Conservation (phyloP, 2,888 invertebrate species). For the Emmelina monodactyla region DNA sequence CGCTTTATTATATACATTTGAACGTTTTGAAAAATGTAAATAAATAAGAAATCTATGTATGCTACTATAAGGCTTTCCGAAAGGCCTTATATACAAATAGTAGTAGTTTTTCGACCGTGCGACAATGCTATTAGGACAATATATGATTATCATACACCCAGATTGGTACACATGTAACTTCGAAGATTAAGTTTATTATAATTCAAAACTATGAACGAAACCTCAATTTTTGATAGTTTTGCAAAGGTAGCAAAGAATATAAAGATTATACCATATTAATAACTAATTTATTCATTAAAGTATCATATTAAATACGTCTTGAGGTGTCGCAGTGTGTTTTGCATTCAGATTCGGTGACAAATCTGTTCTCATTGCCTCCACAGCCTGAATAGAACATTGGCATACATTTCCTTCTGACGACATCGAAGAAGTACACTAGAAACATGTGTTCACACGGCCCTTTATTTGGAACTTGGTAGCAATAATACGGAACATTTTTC, state of each 20-base stretch:
- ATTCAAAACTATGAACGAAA: background rate
- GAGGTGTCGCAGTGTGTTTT: constrained; percentile 28
- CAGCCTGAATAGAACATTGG: constrained; percentile 54
- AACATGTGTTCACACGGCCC: constrained; percentile 36
- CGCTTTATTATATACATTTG: no score
- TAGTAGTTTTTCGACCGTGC: no score
- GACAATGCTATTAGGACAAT: no score
- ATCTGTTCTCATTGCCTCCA: constrained; percentile 52
- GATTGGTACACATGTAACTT: no score
- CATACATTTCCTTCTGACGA: constrained; percentile 40
- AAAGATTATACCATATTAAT: background rate
- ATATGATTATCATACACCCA: no score
- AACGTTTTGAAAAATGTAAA: no score
- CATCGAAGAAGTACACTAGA: constrained; percentile 43
- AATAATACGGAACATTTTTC: constrained; percentile 45
- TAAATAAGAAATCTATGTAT: no score
- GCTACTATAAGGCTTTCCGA: no score
- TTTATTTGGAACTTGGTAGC: constrained; percentile 44
- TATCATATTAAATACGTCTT: constrained; percentile 20
- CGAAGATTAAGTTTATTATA: no score
- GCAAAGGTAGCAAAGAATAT: background rate
- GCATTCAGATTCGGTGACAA: constrained; percentile 27
- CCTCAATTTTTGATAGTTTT: background rate
- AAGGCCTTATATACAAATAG: no score
- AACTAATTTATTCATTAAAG: background rate